Evolutionary conservation across 2,888 invertebrate species (phyloP).

Genomic region (Cyaniris semiargus): DNA sequence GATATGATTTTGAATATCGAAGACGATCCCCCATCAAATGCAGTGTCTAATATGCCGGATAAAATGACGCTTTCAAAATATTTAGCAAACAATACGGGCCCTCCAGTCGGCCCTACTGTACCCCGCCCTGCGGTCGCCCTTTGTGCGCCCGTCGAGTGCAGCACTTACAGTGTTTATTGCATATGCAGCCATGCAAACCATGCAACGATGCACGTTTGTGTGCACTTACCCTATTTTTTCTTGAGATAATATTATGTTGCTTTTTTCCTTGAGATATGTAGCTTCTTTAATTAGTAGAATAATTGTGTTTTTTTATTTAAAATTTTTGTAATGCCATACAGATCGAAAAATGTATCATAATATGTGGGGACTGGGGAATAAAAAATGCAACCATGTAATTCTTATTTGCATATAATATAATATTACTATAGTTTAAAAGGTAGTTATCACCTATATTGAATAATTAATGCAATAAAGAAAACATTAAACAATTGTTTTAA

Average conservation of each 20-base stretch:
- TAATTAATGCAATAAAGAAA: neutral
- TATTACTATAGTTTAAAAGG: neutral
- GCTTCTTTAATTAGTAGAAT: neutral
- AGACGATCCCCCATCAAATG: conserved; percentile 75
- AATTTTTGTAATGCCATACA: neutral
- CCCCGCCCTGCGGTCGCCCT: conserved; percentile 54
- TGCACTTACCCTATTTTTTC: neutral
- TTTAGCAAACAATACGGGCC: conserved; percentile 77
- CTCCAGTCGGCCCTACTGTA: conserved; percentile 57
- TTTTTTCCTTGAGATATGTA: neutral
- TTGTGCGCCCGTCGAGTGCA: conserved; percentile 65
- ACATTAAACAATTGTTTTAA: neutral
- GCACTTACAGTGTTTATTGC: conserved; percentile 48
- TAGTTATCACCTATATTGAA: neutral
- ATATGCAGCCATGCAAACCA: conserved; percentile 44
- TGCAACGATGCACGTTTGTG: conserved; percentile 36
- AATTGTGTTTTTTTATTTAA: neutral
- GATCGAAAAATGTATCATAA: neutral
- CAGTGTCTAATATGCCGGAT: conserved; percentile 77
- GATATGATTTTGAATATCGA: conserved; percentile 65
- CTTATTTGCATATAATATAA: neutral
- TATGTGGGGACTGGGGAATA: neutral
- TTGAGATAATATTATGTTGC: conserved; percentile 35
- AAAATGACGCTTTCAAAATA: conserved; percentile 79
- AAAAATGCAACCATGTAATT: neutral